Conservation (phyloP, 2,888 invertebrate genomes). For the Protodeltote pygarga region DNA sequence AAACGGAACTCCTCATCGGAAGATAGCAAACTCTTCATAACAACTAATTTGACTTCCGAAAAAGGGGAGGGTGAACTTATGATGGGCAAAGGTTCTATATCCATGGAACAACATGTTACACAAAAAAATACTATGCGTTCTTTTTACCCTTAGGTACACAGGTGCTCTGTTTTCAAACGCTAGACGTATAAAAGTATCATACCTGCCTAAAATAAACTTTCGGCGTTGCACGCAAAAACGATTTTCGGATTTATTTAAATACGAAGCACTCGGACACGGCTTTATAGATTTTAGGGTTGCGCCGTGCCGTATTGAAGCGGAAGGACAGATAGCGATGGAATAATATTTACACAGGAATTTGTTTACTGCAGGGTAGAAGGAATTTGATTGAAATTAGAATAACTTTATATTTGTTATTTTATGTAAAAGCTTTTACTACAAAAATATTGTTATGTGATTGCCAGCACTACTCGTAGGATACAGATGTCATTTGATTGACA, state of each 20-base stretch:
- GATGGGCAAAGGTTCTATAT: too few relatives aligned
- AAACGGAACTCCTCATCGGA: too few relatives aligned
- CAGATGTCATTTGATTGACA: too few relatives aligned
- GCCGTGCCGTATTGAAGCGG: slow-evolving; percentile 11
- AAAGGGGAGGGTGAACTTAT: too few relatives aligned
- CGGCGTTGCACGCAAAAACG: slow-evolving; percentile 33
- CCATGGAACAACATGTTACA: too few relatives aligned
- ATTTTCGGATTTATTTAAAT: slow-evolving; percentile 46
- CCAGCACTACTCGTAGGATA: too few relatives aligned
- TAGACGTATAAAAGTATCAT: slow-evolving; percentile 50
- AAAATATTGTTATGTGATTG: slow-evolving; percentile 7
- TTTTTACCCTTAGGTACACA: too few relatives aligned
- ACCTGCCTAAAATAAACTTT: slow-evolving; percentile 53
- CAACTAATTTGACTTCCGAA: too few relatives aligned
- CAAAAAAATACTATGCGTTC: too few relatives aligned
- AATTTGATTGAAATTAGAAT: slow-evolving; percentile 14
- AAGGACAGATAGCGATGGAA: slow-evolving; percentile 14
- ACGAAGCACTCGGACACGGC: slow-evolving; percentile 30
- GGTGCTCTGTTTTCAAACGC: slow-evolving; percentile 35
- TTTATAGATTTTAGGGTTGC: slow-evolving; percentile 18
- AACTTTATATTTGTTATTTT: slow-evolving; percentile 1
- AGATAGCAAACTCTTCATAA: too few relatives aligned
- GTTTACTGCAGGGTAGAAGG: slow-evolving; percentile 15
- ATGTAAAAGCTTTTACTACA: neutral
- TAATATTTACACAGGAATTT: slow-evolving; percentile 35